phyloP scores from a whole-genome alignment of 2,113 vertebrate genomes.

The Salvelinus fontinalis region DNA sequence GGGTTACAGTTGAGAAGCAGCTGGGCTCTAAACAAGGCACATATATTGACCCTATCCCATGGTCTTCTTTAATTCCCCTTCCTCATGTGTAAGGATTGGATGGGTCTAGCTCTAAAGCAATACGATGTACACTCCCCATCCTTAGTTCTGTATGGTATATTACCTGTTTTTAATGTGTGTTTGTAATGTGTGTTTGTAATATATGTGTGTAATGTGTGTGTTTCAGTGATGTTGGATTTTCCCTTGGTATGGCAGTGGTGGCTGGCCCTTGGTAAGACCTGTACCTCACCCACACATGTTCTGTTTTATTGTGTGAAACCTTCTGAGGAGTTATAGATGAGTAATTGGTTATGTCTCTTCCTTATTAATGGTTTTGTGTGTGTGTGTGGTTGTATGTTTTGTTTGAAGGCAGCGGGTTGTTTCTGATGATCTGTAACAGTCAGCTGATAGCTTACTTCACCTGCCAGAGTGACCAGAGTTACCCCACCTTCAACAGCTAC shows the following conservation, averaged over 20 bases:
- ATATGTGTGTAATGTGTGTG: constrained; percentile 8
- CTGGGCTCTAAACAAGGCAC: too few relatives aligned
- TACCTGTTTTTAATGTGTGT: neutral
- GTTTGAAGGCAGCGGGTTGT: constrained; percentile 68
- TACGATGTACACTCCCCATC: neutral
- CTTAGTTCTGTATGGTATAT: neutral
- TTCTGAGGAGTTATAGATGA: neutral
- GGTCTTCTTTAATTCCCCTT: too few relatives aligned
- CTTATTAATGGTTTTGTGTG: neutral
- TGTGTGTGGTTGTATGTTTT: constrained; percentile 7
- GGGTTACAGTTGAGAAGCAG: too few relatives aligned
- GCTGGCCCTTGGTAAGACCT: constrained; percentile 80
- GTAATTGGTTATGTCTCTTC: neutral
- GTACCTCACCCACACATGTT: neutral
- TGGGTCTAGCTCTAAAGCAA: too few relatives aligned
- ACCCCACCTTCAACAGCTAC: constrained; percentile 59
- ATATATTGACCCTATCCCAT: too few relatives aligned
- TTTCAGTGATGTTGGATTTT: constrained; percentile 83
- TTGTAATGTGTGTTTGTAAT: constrained; percentile 3
- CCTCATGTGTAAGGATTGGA: too few relatives aligned
- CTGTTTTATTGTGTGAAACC: too few relatives aligned
- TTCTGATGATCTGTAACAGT: constrained; percentile 77
- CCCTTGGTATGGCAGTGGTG: constrained; percentile 84
- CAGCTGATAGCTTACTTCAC: constrained; percentile 75
- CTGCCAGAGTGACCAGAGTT: constrained; percentile 64